Evolutionary conservation across 2,797 vertebrate genomes (phyloP), one percentile per base, ranked within the genome.

Genomic region (Ibycter americanus): DNA sequence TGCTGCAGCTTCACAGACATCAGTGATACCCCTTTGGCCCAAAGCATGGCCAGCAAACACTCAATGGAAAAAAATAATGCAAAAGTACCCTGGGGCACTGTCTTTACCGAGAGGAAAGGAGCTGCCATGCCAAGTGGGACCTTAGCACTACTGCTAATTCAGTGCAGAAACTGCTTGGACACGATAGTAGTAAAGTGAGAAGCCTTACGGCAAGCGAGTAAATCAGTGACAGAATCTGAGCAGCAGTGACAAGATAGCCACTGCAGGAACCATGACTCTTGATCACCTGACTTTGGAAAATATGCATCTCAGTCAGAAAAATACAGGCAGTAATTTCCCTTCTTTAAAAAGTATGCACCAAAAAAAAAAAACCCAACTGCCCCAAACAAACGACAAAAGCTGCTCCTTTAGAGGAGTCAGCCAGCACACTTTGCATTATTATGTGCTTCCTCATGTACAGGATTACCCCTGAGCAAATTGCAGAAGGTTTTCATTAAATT

Each of bases 201-300:
- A 76, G n/a, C 18, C 70, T 83, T 42, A 61, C 0, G 1, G 38
- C 11, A 29, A 87, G 55, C 2, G 6, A n/a, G 92, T 91, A 71
- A 93, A 91, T 87, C 81, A 93, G 67, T 85, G 66, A 80, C 84
- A 94, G 78, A 76, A 66, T 67, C 62, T 59, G 32, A 80, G 67
- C 70, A 89, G 59, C 47, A 59, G 26, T 21, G 59, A 79, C 44
- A 85, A 91, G 74, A 77, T 15, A 84, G 36, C n/a, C 2, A 1
- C 46, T 76, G 62, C 70, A 79, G 58, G 15, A 94, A 59, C 59
- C 70, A 82, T 42, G 67, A 20, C 32, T 74, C 84, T 42, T 49
- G 18, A 73, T 77, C 67, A 9, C 32, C 22, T 63, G 73, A 40
- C 87, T 90, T 80, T 29, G 71, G 55, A 77, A 95, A 96, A 84